phyloP scores from a whole-genome alignment of 2,797 vertebrate genomes.

The Acrocephalus scirpaceus region DNA sequence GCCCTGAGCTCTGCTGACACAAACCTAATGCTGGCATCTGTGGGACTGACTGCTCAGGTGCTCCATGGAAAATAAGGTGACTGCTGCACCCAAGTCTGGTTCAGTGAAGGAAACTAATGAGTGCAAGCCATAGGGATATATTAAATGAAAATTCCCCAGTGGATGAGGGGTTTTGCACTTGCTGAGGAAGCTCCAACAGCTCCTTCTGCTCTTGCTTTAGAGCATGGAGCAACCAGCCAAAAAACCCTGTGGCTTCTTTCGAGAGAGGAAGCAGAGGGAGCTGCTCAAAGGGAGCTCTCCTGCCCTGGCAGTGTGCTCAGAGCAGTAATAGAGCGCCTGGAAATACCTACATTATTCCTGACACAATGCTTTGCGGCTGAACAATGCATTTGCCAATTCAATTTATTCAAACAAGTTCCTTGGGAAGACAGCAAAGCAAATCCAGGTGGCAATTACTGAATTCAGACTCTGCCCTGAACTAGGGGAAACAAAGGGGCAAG shows the following conservation, averaged over 20 bases:
- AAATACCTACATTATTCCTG: slow-evolving; percentile 47
- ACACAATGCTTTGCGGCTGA: slow-evolving; percentile 16
- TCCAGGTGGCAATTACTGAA: slow-evolving; percentile 45
- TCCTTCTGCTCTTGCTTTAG: background rate
- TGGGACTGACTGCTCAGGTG: background rate
- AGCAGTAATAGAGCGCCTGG: background rate
- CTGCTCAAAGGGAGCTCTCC: slow-evolving; percentile 13
- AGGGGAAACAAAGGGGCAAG: slow-evolving; percentile 38
- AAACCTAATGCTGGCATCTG: fast-evolving
- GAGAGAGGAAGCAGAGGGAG: background rate
- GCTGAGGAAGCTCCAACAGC: background rate
- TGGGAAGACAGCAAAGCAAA: slow-evolving; percentile 65
- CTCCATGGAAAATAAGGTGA: background rate
- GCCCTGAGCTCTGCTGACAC: background rate
- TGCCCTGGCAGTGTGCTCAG: background rate
- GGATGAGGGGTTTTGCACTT: background rate
- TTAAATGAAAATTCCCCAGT: background rate
- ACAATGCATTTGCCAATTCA: slow-evolving; percentile 60
- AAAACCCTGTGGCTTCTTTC: background rate
- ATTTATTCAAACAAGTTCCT: slow-evolving; percentile 65
- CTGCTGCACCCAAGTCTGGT: background rate
- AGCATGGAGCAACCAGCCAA: background rate
- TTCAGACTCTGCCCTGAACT: slow-evolving; percentile 29
- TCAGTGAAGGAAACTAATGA: background rate
- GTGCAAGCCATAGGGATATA: background rate